A percentile compares a stretch with the other conserved stretches of the same genome.
Conservation (phyloP, 2,113 vertebrate genomes). For the Potamarius usumacintae region DNA sequence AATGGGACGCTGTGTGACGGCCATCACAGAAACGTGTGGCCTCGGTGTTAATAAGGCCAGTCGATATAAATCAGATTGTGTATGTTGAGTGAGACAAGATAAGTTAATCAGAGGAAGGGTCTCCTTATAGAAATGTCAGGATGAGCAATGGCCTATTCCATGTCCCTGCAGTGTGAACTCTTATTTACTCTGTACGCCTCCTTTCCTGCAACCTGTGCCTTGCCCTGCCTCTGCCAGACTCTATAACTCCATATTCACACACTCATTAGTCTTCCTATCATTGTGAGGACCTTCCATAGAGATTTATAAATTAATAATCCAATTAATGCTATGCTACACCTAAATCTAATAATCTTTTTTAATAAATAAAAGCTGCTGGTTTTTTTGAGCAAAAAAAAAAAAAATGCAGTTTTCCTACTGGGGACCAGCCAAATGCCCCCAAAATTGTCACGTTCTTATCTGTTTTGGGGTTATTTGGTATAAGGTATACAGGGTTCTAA, state of each 20-base stretch:
- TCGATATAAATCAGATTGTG: constrained; percentile 46
- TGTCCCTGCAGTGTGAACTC: not conserved
- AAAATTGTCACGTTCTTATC: not conserved
- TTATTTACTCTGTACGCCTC: not conserved
- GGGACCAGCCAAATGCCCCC: not conserved
- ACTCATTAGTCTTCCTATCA: not conserved
- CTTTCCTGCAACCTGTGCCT: not conserved
- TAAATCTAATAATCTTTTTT: not conserved
- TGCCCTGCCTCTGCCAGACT: not conserved
- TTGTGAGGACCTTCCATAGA: too few relatives aligned
- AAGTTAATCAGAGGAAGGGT: constrained; percentile 15
- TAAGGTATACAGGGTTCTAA: too few relatives aligned
- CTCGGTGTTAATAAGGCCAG: constrained; percentile 23
- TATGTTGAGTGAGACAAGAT: not conserved
- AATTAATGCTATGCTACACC: not conserved
- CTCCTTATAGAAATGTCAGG: not conserved
- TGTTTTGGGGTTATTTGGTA: not conserved
- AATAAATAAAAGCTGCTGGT: not conserved
- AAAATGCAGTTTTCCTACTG: not conserved
- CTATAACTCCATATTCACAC: not conserved
- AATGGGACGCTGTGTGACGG: not conserved
- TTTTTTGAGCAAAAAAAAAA: not conserved
- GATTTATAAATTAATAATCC: not conserved
- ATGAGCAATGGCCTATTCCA: not conserved
- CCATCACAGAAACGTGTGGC: constrained; percentile 1